These are phyloP conservation scores for Lagodon rhomboides DNA, from an alignment of 2,797 vertebrate species.

Conservation along the genomic window DNA sequence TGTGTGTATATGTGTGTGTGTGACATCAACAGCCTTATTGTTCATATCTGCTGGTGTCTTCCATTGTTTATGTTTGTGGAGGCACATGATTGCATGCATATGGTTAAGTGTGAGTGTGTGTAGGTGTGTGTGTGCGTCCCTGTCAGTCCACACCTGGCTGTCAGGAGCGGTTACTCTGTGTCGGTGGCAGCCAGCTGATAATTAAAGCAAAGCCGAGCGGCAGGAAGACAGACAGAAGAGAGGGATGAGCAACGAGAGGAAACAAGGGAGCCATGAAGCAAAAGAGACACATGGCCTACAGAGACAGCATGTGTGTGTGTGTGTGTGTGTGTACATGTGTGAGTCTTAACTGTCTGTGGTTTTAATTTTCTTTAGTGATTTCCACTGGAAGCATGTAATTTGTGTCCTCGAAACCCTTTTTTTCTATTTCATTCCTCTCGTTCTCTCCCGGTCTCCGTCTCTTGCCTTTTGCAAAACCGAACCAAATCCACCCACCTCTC, in stretches of 20 bases:
- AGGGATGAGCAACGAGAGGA: conserved; percentile 51
- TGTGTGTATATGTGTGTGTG: conserved; percentile 15
- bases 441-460: not conserved
- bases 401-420: conserved; percentile 16
- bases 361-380: conserved; percentile 42
- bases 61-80: conserved; percentile 68
- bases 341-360: conserved; percentile 22
- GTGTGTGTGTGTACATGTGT: not conserved
- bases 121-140: conserved; percentile 18
- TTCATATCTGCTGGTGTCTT: conserved; percentile 55
- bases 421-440: conserved; percentile 10
- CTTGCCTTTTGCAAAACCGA: conserved; percentile 40
- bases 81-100: conserved; percentile 53
- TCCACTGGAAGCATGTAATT: conserved; percentile 47
- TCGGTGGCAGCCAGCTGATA: conserved; percentile 61
- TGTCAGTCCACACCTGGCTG: conserved; percentile 71
- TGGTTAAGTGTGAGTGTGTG: conserved; percentile 14
- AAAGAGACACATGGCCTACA: conserved; percentile 31
- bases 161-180: conserved; percentile 62
- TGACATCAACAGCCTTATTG: conserved; percentile 40
- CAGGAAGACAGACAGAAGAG: conserved; percentile 56
- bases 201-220: conserved; percentile 63
- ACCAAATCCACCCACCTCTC: conserved; percentile 66
- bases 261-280: conserved; percentile 52
- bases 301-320: conserved; percentile 11